Conservation (phyloP, 2,113 vertebrate genomes). For the Brachypodius melanocephalos region DNA sequence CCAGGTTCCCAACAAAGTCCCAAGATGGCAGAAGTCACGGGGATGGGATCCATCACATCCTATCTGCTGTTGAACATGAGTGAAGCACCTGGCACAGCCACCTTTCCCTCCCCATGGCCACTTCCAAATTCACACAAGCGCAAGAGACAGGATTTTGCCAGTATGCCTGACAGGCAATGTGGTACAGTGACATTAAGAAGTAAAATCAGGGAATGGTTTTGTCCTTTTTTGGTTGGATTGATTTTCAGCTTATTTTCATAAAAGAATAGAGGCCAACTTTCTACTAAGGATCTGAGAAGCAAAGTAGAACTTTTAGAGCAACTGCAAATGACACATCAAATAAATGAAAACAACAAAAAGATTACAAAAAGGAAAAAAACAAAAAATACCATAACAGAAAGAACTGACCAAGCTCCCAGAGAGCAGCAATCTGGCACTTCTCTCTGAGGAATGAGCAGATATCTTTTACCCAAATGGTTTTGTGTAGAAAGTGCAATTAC, state of each 20-base stretch:
- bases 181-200: background rate
- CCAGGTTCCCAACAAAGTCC: background rate
- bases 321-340: background rate
- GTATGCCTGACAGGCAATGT: background rate
- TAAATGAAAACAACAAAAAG: background rate
- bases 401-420: background rate
- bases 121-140: background rate
- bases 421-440: background rate
- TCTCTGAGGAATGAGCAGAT: background rate
- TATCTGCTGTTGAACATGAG: background rate
- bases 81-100: background rate
- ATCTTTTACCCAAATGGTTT: background rate
- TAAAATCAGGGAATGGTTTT: background rate
- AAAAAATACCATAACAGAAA: background rate
- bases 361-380: background rate
- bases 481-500: background rate
- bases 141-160: background rate
- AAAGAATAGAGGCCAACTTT: background rate
- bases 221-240: background rate
- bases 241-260: background rate
- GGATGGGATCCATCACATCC: background rate
- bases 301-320: background rate
- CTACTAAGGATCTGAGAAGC: background rate
- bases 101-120: rapidly evolving
- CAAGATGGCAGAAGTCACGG: background rate